These are phyloP conservation scores for Dinocampus coccinellae DNA, from an alignment of 2,888 invertebrate species.

Conservation along the genomic window DNA sequence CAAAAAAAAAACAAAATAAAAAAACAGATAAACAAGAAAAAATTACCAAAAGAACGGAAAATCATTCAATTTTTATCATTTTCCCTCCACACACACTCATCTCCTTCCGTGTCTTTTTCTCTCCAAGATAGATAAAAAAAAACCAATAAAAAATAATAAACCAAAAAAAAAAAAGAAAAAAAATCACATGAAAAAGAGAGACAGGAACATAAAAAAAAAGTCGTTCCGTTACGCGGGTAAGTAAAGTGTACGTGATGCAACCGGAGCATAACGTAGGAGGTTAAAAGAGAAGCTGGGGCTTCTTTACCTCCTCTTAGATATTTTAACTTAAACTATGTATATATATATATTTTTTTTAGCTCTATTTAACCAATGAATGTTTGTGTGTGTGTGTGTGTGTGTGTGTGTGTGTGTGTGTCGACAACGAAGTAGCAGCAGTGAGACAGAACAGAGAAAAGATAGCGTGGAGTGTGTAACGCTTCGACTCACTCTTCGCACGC, in stretches of 20 bases:
- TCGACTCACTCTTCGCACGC: conserved; percentile 34
- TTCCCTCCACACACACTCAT: too few species aligned
- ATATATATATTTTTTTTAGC: conserved; percentile 20
- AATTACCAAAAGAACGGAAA: too few species aligned
- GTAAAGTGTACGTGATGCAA: conserved; percentile 49
- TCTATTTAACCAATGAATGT: conserved; percentile 30
- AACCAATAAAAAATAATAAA: too few species aligned
- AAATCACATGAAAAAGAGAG: not conserved
- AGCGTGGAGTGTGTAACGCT: conserved; percentile 20
- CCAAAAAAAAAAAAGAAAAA: not conserved
- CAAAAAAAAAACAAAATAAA: too few species aligned
- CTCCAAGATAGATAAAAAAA: too few species aligned
- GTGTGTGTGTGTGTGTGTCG: conserved; percentile 4
- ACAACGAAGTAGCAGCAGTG: not conserved
- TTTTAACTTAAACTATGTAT: not conserved
- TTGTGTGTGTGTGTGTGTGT: not conserved
- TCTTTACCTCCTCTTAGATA: conserved; percentile 8
- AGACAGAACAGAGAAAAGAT: not conserved
- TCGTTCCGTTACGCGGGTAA: conserved; percentile 44
- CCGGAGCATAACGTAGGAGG: conserved; percentile 49
- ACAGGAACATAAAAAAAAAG: conserved; percentile 29
- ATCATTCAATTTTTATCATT: too few species aligned
- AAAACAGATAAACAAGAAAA: too few species aligned
- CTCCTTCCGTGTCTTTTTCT: too few species aligned
- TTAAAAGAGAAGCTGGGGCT: conserved; percentile 28